These are phyloP conservation scores for Delichon dasypus DNA, from an alignment of 2,797 vertebrate species.

Conservation along the genomic window DNA sequence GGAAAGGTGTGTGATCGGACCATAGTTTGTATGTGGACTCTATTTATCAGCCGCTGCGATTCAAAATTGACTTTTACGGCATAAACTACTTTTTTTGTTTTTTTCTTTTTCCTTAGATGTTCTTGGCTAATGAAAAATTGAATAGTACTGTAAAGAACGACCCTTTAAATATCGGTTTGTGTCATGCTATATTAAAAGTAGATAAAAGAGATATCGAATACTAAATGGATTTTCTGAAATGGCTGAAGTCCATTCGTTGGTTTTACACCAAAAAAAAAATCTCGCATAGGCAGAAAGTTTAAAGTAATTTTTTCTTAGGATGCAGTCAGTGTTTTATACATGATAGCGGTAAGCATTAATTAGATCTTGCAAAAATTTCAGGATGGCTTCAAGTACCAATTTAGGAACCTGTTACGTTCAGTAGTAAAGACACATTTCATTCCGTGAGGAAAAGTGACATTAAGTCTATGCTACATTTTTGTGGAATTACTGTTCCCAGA, in stretches of 20 bases:
- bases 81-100: not conserved
- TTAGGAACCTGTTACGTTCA: not conserved
- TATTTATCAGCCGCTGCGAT: not conserved
- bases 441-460: not conserved
- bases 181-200: not conserved
- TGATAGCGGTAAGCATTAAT: not conserved
- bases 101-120: not conserved
- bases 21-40: not conserved
- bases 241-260: not conserved
- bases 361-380: not conserved
- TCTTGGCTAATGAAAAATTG: not conserved
- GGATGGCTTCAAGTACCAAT: not conserved
- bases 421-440: not conserved
- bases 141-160: not conserved
- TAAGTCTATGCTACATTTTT: not conserved
- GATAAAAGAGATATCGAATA: not conserved
- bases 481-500: slow-evolving; percentile 47
- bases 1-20: not conserved
- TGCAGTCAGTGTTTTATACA: not conserved
- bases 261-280: not conserved
- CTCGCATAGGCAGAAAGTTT: not conserved
- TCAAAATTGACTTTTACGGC: not conserved
- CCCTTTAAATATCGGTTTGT: not conserved
- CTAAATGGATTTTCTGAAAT: not conserved
- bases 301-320: not conserved